Percentiles rank a stretch among this genome's conserved stretches.
These are phyloP conservation scores for Camelus dromedarius DNA, from an alignment of 2,113 vertebrate genomes.

Conservation along the genomic window DNA sequence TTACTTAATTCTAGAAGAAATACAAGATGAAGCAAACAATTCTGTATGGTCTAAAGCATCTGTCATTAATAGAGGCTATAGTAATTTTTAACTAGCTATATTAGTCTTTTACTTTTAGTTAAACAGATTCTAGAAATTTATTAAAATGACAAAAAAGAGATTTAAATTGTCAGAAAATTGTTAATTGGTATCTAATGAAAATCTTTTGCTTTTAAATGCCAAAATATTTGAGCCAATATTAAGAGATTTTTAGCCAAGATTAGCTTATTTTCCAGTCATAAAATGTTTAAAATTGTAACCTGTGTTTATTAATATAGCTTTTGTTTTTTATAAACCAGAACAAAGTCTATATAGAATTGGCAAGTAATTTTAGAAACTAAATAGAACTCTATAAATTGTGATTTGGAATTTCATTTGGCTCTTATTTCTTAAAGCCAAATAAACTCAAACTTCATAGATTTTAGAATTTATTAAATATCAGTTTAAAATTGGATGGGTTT, in stretches of 20 bases:
- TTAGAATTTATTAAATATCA: constrained; percentile 46
- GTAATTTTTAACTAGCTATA: background rate
- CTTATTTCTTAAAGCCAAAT: background rate
- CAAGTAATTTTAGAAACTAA: constrained; percentile 37
- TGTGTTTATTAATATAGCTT: constrained; percentile 29
- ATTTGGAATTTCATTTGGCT: constrained; percentile 43
- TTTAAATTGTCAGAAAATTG: constrained; percentile 31
- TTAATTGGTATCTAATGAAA: constrained; percentile 65
- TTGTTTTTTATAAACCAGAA: constrained; percentile 14
- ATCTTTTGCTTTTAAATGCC: constrained; percentile 56
- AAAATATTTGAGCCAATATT: constrained; percentile 81
- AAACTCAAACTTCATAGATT: background rate
- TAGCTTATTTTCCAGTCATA: constrained; percentile 64
- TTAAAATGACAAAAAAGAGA: constrained; percentile 60
- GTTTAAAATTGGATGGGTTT: constrained; percentile 26
- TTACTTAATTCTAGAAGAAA: constrained; percentile 18
- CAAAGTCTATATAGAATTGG: background rate
- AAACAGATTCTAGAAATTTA: constrained; percentile 50
- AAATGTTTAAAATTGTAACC: constrained; percentile 57
- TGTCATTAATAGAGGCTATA: background rate
- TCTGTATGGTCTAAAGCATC: background rate
- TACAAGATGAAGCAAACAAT: background rate
- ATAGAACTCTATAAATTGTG: background rate
- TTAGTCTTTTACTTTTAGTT: constrained; percentile 32
- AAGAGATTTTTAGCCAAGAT: constrained; percentile 73